A percentile compares a stretch with the other conserved stretches of the same genome.
These are phyloP conservation scores for Sabellastarte sp. DNA, from an alignment of 2,888 invertebrate genomes.

Conservation along the genomic window DNA sequence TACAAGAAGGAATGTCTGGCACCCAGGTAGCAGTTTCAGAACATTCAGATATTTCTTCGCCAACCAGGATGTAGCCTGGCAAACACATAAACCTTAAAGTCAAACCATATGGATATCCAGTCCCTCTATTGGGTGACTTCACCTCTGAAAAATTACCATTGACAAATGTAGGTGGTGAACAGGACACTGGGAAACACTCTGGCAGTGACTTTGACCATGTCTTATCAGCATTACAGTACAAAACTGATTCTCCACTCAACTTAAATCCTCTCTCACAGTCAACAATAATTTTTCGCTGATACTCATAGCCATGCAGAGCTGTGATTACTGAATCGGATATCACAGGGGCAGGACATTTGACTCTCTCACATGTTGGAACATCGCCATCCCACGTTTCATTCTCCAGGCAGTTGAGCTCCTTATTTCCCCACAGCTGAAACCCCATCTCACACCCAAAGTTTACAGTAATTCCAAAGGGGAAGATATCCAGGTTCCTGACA, in stretches of 20 bases:
- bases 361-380: slow-evolving; percentile 38
- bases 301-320: slow-evolving; percentile 11
- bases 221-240: slow-evolving; percentile 44
- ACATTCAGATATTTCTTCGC: slow-evolving; percentile 7
- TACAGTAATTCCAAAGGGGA: slow-evolving; percentile 17
- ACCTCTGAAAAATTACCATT: slow-evolving; percentile 14
- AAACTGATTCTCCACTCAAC: slow-evolving; percentile 35
- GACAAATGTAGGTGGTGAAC: slow-evolving; percentile 11
- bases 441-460: slow-evolving; percentile 43
- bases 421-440: slow-evolving; percentile 42
- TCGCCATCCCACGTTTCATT: slow-evolving; percentile 47
- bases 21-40: slow-evolving; percentile 11
- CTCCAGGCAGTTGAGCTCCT: slow-evolving; percentile 37
- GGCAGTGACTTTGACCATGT: slow-evolving; percentile 48
- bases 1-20: slow-evolving; percentile 3
- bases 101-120: slow-evolving; percentile 24
- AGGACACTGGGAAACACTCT: slow-evolving; percentile 32
- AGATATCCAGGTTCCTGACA: slow-evolving; percentile 10
- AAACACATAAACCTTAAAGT: slow-evolving; percentile 14
- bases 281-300: slow-evolving; percentile 21
- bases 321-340: slow-evolving; percentile 9
- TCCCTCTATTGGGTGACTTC: slow-evolving; percentile 9
- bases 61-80: slow-evolving; percentile 10
- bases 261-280: slow-evolving; percentile 46
- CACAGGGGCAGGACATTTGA: slow-evolving; percentile 11